Conservation (phyloP, 2,113 vertebrate genomes). For the Xyrauchen texanus region DNA sequence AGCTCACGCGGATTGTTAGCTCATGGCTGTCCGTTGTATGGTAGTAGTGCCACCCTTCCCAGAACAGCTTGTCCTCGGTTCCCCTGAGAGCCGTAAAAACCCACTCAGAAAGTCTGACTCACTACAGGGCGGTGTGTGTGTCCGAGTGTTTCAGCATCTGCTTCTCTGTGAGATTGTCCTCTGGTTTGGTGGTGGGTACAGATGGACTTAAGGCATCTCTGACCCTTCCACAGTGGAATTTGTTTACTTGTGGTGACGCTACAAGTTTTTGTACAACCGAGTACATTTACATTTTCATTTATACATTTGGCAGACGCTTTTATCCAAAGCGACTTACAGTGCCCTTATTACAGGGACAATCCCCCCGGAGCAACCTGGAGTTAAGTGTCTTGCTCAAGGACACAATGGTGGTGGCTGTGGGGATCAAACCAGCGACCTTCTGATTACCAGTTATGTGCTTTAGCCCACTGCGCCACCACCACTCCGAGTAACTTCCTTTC, state of each 20-base stretch:
- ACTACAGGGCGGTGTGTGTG: constrained; percentile 18
- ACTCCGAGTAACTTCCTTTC: constrained; percentile 61
- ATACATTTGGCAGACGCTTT: no score
- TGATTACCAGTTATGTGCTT: no score
- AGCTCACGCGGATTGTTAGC: background rate
- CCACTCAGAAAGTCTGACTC: constrained; percentile 37
- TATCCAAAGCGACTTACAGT: no score
- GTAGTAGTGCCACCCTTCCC: constrained; percentile 3
- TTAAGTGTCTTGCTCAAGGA: no score
- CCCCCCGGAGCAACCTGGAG: no score
- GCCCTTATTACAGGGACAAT: no score
- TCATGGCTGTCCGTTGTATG: constrained; percentile 9
- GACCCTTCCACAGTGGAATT: constrained; percentile 68
- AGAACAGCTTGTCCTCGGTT: background rate
- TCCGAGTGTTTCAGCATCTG: background rate
- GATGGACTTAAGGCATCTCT: constrained; percentile 51
- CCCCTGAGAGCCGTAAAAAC: background rate
- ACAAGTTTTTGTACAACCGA: constrained; percentile 68
- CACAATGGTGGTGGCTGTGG: no score
- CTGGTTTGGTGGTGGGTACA: constrained; percentile 8
- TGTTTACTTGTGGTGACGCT: constrained; percentile 76
- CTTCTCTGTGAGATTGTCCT: background rate
- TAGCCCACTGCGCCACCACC: no score
- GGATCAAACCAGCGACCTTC: no score
- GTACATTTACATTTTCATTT: no score